Evolutionary conservation across 2,113 vertebrate species (phyloP).

Genomic region (Numida meleagris): DNA sequence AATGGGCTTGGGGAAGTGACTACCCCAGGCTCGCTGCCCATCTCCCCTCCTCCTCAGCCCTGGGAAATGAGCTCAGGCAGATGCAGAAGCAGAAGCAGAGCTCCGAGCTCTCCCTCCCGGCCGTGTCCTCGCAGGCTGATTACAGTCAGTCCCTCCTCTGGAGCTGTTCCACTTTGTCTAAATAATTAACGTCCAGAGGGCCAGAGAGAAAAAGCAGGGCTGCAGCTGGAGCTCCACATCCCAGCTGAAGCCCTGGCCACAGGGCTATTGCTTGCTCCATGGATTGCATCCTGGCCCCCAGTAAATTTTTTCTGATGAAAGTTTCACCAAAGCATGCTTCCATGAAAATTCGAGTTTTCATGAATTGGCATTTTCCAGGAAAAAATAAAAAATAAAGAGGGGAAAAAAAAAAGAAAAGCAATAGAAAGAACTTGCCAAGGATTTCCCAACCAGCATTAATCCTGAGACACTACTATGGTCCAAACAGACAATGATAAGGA

Average conservation of each 20-base stretch:
- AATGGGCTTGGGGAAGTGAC: neutral
- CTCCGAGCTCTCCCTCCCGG: neutral
- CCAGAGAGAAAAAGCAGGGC: neutral
- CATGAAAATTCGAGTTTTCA: neutral
- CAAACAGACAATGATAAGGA: neutral
- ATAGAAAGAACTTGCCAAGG: neutral
- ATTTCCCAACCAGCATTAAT: constrained; percentile 44
- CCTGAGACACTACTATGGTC: neutral
- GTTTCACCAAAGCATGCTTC: neutral
- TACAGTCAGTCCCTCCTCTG: neutral
- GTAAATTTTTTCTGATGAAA: neutral
- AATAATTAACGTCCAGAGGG: neutral
- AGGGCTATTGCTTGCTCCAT: neutral
- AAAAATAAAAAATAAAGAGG: no score
- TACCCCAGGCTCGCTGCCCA: neutral
- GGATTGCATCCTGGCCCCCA: neutral
- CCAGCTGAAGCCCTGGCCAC: neutral
- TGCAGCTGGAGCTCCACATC: neutral
- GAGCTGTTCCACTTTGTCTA: neutral
- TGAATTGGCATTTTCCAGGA: constrained; percentile 29
- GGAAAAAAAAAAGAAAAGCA: neutral
- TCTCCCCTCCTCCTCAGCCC: neutral
- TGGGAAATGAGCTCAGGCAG: neutral
- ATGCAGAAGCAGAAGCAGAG: neutral
- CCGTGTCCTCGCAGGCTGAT: neutral